Evolutionary conservation across 2,797 vertebrate species (phyloP).

Genomic region (Cuniculus paca): DNA sequence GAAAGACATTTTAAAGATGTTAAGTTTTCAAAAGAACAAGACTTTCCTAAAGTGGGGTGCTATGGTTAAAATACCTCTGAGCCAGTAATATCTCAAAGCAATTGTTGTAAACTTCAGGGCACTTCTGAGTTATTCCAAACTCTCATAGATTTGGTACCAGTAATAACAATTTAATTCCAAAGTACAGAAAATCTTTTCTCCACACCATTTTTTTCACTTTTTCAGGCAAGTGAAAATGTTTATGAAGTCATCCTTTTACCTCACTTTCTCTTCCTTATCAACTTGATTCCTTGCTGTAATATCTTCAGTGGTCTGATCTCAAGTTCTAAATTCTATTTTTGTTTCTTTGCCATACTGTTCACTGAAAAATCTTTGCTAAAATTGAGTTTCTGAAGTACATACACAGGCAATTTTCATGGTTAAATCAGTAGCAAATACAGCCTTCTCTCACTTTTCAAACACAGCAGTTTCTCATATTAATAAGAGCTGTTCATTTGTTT

Average conservation of each 20-base stretch:
- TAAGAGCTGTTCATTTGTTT: constrained; percentile 62
- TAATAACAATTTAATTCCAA: constrained; percentile 68
- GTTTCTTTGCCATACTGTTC: constrained; percentile 55
- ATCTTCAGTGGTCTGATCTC: background rate
- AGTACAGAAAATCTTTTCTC: constrained; percentile 62
- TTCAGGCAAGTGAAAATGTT: constrained; percentile 50
- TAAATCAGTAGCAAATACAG: constrained; percentile 67
- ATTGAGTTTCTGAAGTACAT: constrained; percentile 61
- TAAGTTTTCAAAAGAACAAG: constrained; percentile 47
- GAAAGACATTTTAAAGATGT: constrained; percentile 63
- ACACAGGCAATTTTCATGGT: constrained; percentile 62
- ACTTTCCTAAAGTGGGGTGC: background rate
- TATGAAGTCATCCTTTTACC: background rate
- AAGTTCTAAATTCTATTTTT: constrained; percentile 62
- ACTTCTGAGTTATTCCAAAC: constrained; percentile 41
- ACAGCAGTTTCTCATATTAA: constrained; percentile 32
- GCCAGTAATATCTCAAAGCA: constrained; percentile 25
- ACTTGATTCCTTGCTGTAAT: constrained; percentile 31
- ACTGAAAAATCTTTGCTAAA: constrained; percentile 56
- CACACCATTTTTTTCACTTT: constrained; percentile 54
- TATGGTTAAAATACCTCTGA: constrained; percentile 64
- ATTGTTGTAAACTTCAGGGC: constrained; percentile 47
- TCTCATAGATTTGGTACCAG: constrained; percentile 13
- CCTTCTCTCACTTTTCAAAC: constrained; percentile 5
- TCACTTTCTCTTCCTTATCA: background rate